These are phyloP conservation scores for Drosophila subquinaria DNA, from an alignment of 2,888 invertebrate species.

Conservation along the genomic window DNA sequence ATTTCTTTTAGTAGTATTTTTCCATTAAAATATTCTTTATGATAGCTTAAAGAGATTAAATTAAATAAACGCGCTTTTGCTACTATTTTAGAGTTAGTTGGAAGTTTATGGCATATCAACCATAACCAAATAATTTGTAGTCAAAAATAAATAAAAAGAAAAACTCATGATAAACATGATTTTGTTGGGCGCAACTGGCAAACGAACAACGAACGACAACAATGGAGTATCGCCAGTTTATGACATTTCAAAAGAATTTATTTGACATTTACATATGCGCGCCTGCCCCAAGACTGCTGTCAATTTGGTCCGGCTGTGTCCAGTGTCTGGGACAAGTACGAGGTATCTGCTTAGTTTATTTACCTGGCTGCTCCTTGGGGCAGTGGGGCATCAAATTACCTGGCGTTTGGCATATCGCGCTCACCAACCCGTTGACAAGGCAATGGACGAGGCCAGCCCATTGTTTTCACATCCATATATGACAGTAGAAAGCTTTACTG, in stretches of 20 bases:
- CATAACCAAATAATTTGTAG: constrained; percentile 5
- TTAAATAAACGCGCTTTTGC: background rate
- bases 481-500: constrained; percentile 15
- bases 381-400: constrained; percentile 38
- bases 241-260: constrained; percentile 60
- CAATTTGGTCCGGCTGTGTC: constrained; percentile 27
- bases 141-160: background rate
- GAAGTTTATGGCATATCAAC: constrained; percentile 1
- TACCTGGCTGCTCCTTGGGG: constrained; percentile 16
- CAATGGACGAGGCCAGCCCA: constrained; percentile 24
- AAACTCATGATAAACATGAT: constrained; percentile 16
- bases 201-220: constrained; percentile 13
- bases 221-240: constrained; percentile 46
- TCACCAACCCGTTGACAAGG: constrained; percentile 26
- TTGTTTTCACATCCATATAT: constrained; percentile 18
- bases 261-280: constrained; percentile 54
- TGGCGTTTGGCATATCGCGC: constrained; percentile 49
- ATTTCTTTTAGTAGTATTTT: background rate
- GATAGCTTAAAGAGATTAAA: background rate
- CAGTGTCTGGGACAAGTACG: background rate
- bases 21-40: background rate
- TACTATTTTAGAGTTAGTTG: background rate
- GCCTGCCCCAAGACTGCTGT: constrained; percentile 25
- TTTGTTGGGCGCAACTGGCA: constrained; percentile 15
- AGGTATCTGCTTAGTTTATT: constrained; percentile 25